These are phyloP conservation scores for Grus americana DNA, from an alignment of 2,113 vertebrate genomes.

Conservation along the genomic window DNA sequence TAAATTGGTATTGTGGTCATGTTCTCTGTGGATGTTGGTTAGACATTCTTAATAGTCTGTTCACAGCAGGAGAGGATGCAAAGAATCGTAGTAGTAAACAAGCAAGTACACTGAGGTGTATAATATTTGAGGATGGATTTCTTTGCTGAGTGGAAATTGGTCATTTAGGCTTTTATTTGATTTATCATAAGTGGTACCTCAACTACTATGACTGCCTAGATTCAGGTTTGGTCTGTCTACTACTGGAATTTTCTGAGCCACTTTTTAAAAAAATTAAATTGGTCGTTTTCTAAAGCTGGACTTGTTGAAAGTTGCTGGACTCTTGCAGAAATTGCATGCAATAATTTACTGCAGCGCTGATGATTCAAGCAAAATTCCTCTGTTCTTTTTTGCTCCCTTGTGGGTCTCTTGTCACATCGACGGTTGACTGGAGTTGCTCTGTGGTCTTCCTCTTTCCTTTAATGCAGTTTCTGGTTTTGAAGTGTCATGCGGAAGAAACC, in stretches of 20 bases:
- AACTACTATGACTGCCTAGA: not conserved
- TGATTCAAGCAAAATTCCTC: not conserved
- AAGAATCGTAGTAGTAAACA: not conserved
- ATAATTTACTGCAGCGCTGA: not conserved
- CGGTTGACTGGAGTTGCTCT: not conserved
- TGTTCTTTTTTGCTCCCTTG: not conserved
- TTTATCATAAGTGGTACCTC: not conserved
- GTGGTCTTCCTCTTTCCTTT: not conserved
- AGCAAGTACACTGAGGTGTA: not conserved
- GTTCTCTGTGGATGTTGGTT: not conserved
- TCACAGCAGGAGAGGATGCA: not conserved
- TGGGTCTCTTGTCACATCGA: not conserved
- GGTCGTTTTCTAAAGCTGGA: not conserved
- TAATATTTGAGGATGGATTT: not conserved
- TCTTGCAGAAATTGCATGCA: not conserved
- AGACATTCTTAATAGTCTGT: not conserved
- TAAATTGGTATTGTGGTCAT: not conserved
- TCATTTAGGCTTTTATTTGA: not conserved
- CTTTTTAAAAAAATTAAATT: not conserved
- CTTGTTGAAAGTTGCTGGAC: not conserved
- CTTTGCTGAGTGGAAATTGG: not conserved
- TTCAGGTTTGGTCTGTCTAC: not conserved
- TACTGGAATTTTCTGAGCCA: not conserved
- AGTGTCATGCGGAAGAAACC: accelerated
- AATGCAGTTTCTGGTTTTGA: not conserved